Base-by-base conservation (phyloP, 1,140 invertebrate genomes). In the Teleogryllus occipitalis region DNA sequence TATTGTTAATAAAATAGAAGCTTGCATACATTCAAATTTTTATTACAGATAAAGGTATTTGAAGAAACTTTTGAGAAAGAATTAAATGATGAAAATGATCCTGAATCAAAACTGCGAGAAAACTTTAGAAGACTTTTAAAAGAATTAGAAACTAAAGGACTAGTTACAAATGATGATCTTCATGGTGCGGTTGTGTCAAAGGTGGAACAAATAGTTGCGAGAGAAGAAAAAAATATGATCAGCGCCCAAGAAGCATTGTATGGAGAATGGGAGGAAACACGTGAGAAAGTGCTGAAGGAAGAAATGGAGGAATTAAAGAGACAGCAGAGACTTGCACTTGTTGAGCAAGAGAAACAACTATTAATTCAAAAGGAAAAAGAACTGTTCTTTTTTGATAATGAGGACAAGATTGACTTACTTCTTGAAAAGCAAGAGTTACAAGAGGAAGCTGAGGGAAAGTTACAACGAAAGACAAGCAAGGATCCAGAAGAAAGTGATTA, bases 351-450 rank as follows among this genome's bases (percentile, higher is more conserved):
- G 22, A 89, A 92, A 82, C 86, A 88, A 76, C 85, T 89, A 8
- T 83, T 95, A 54, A 76, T 87, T 74, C 82, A 87, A n/a, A 87
- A 88, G 83, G 92, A 94, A 83, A 88, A 90, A 82, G 87, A 91
- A 79, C 85, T 95, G 48, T 94, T 92, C 87, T 95, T 92, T 88
- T 94, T 95, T 86, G 92, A 94, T 76, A 91, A 92, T 83, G 89
- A 94, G 84, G 91, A 94, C 75, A 83, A 91, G 82, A 90, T 94
- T 79, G 93, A 95, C 83, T 85, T 95, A 15, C 82, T 89, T 84
- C 93, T 94, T 82, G 91, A 91, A 82, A 88, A 74, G n/a, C 54
- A 65, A 65, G 54, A 7, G 18, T 39, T 39, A 65, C 54, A 78
- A 80, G 65, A 72, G 21, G 27, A 54, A 39, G 87, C 7, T 65